Base-by-base conservation (phyloP, 2,888 invertebrate genomes). In the Athrips mouffetella region DNA sequence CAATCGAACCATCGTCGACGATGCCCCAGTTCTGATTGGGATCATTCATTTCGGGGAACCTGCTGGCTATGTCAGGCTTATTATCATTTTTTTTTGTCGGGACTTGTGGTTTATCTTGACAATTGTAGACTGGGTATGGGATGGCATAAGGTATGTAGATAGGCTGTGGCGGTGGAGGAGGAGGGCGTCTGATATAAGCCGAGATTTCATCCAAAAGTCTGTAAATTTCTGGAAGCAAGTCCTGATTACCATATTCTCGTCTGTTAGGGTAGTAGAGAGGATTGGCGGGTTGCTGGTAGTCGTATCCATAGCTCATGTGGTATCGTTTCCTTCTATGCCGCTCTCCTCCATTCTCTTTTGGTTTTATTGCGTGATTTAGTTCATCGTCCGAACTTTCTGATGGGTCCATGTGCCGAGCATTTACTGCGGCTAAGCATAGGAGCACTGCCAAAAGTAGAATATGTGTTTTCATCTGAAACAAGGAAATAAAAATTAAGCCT, bases 111-210 rank as follows among this genome's bases (percentile, higher is more conserved):
- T n/a, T n/a, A n/a, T n/a, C n/a, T n/a, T n/a, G n/a, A n/a, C 80
- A 78, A 6, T 60, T 41, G 8, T 55, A 55, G 0, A 75, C 55
- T 4, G 73, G 70, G 40, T 73, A 73, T 2, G 73, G 67, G 6
- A 83, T 64, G 2, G 80, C 76, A 47, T 80, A 82, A 1, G 76
- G 81, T 21, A 86, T 62, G 59, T 83, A 85, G 47, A 84, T 73
- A 2, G 78, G 76, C 45, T 80, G 80, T 1, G 78, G 77, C n/a
- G 70, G 66, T 0, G 73, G 72, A 0, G 59, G 56, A 3, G 65
- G 69, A 0, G 73, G 70, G 11, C 70, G 65, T 48, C 57, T 73
- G 10, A 81, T 49, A 27, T 70, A 67, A 8, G 50, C 48, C 1
- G 75, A 62, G 48, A 86, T 71, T 39, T 86, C 85, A 45, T 84